Percentiles rank a stretch among this genome's conserved stretches.
phyloP scores from a whole-genome alignment of 2,113 vertebrate species.

The Stictonetta naevosa region DNA sequence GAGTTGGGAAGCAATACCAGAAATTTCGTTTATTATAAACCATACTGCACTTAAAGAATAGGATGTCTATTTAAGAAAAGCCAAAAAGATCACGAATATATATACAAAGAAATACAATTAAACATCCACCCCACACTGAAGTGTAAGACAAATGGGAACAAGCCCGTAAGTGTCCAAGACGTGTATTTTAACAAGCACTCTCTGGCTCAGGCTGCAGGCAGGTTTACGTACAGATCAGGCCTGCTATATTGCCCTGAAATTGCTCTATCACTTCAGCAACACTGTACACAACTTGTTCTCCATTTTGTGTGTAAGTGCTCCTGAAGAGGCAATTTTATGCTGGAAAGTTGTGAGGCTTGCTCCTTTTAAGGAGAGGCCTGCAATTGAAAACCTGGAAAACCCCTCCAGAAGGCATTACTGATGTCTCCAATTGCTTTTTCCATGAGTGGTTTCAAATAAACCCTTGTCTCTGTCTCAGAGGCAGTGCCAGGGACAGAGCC shows the following conservation, averaged over 20 bases:
- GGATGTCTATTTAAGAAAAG: neutral
- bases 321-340: neutral
- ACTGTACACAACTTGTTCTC: neutral
- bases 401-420: accelerated
- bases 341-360: neutral
- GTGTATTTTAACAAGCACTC: too few species aligned
- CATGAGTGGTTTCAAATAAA: neutral
- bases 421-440: neutral
- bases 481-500: neutral
- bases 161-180: neutral
- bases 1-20: neutral
- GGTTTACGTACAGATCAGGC: neutral
- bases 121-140: neutral
- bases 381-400: neutral
- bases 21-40: neutral
- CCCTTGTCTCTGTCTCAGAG: neutral
- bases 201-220: neutral
- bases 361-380: neutral
- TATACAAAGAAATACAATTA: neutral
- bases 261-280: accelerated
- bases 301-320: neutral
- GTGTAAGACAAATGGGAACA: neutral
- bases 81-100: neutral
- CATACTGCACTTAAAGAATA: neutral
- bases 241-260: neutral